Conservation (phyloP, 2,113 vertebrate genomes). For the Edolisoma coerulescens region DNA sequence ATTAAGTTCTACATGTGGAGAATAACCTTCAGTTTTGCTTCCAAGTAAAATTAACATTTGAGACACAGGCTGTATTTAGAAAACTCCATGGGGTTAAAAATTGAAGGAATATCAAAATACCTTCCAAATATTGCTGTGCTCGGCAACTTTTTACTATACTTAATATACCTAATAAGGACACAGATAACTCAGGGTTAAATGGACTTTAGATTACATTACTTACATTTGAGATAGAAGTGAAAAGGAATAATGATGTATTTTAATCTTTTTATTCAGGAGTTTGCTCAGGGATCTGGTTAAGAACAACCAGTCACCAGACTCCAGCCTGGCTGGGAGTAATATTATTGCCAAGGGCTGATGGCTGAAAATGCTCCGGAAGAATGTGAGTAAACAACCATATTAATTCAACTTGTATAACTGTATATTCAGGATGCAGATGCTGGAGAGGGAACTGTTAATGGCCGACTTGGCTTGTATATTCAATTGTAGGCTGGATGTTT, state of each 20-base stretch:
- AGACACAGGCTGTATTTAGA: not conserved
- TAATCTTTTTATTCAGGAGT: not conserved
- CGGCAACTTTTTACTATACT: not conserved
- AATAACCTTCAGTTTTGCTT: not conserved
- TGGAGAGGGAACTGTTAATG: conserved; percentile 5
- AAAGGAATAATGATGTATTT: not conserved
- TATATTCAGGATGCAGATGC: conserved; percentile 31
- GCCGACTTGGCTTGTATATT: not conserved
- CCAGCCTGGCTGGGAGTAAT: conserved; percentile 14
- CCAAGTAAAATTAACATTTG: not conserved
- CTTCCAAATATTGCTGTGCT: not conserved
- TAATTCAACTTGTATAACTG: conserved; percentile 27
- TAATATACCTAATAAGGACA: not conserved
- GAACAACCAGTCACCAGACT: not conserved
- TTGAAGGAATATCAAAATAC: not conserved
- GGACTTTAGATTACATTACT: not conserved
- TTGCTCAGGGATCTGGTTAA: not conserved
- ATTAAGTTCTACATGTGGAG: not conserved
- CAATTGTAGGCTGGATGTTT: not conserved
- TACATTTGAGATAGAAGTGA: not conserved
- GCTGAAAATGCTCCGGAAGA: conserved; percentile 15
- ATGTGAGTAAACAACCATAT: conserved; percentile 20
- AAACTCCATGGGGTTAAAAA: not conserved
- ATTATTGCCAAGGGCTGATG: not conserved
- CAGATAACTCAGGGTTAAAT: not conserved